These are phyloP conservation scores for Lamellibrachia luymesi DNA, from an alignment of 1,140 invertebrate genomes.

Conservation along the genomic window DNA sequence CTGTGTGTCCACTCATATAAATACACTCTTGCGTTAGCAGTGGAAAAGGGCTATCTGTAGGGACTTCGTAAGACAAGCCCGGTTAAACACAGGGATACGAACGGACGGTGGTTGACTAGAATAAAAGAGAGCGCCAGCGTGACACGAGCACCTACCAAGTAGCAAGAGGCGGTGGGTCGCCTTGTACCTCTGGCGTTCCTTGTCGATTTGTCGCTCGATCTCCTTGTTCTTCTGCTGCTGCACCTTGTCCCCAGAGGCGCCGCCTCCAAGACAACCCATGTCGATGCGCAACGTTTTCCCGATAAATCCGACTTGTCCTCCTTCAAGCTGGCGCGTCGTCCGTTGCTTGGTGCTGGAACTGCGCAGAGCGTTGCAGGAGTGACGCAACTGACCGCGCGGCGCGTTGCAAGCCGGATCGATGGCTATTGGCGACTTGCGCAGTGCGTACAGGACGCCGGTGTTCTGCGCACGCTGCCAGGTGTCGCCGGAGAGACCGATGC, in stretches of 20 bases:
- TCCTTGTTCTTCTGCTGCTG: constrained; percentile 93
- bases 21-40: too few relatives aligned
- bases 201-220: constrained; percentile 93
- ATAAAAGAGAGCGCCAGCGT: not conserved
- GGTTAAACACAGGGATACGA: not conserved
- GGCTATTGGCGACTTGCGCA: not conserved
- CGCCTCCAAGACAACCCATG: constrained; percentile 14
- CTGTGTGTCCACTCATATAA: too few relatives aligned
- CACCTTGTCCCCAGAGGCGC: constrained; percentile 75
- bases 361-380: not conserved
- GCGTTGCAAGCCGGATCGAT: not conserved
- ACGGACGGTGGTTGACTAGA: not conserved
- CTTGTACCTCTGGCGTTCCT: constrained; percentile 94
- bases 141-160: constrained; percentile 64
- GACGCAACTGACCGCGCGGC: not conserved
- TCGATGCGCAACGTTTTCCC: not conserved
- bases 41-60: too few relatives aligned
- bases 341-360: not conserved
- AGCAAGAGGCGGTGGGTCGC: constrained; percentile 89
- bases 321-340: not conserved
- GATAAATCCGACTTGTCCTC: not conserved
- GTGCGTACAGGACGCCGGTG: not conserved
- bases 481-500: not conserved
- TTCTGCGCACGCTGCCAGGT: not conserved
- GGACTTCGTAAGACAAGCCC: not conserved